These are phyloP conservation scores for Capitulum mitella DNA, from an alignment of 2,888 invertebrate species.

Conservation along the genomic window DNA sequence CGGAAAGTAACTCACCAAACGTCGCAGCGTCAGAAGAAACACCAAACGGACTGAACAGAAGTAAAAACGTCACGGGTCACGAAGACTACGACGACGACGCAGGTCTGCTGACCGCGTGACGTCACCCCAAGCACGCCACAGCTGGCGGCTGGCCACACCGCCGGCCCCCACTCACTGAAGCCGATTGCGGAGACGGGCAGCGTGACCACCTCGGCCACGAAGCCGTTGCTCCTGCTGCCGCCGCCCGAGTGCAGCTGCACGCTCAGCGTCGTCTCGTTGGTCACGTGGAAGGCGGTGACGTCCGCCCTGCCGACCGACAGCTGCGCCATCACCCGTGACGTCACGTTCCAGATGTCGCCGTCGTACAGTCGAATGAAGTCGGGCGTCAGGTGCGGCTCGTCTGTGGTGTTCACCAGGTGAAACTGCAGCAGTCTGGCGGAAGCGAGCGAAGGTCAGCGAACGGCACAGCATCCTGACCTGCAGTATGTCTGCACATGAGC, in stretches of 20 bases:
- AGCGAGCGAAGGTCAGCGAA: too few relatives aligned
- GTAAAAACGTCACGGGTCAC: too few relatives aligned
- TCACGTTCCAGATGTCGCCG: conserved; percentile 83
- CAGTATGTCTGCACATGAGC: too few relatives aligned
- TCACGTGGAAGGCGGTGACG: conserved; percentile 59
- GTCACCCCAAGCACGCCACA: too few relatives aligned
- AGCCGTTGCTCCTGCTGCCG: conserved; percentile 87
- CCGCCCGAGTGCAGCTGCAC: conserved; percentile 89
- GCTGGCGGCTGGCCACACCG: too few relatives aligned
- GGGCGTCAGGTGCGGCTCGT: neutral
- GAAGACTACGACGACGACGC: too few relatives aligned
- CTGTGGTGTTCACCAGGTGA: neutral
- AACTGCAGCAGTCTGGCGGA: neutral
- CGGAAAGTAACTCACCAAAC: too few relatives aligned
- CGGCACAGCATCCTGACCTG: too few relatives aligned
- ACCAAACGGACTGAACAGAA: too few relatives aligned
- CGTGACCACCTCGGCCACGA: conserved; percentile 93
- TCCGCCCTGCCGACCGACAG: conserved; percentile 58
- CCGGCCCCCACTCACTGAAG: conserved; percentile 65
- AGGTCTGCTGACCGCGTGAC: too few relatives aligned
- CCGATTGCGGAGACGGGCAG: conserved; percentile 85
- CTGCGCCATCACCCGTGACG: conserved; percentile 64
- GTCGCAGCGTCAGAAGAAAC: too few relatives aligned
- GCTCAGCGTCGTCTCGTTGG: conserved; percentile 53
- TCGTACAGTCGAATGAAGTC: conserved; percentile 85